Base-by-base conservation (phyloP, 2,113 vertebrate genomes). In the Camelus bactrianus region DNA sequence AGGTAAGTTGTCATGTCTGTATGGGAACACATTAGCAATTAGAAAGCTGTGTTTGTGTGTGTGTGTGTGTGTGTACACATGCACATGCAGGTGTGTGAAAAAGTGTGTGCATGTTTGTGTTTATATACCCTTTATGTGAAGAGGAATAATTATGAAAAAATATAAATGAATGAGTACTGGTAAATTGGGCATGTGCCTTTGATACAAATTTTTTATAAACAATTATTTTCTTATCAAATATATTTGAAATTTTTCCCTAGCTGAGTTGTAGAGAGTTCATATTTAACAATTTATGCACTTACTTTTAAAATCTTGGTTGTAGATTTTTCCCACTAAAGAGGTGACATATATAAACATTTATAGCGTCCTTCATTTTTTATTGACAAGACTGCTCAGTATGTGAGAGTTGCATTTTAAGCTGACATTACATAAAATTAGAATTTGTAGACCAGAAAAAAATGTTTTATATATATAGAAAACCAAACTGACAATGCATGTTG, bases 21-120 rank as follows among this genome's bases (percentile, higher is more conserved):
- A 42, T 42, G 38, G 38, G 38, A 42, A 42, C 38, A 15, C 0
- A 52, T 6, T 69, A 0, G 1, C 64, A 70, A 24, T 26, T 52
- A 94, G 70, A n/a, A 9, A 0, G 46, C 52, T 17, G 0, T 4
- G 3, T 80, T 3, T 35, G 28, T 75, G 10, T 82, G 56, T 4
- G 3, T 80, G 3, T 35, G 28, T 75, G 10, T 80, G 50, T 72
- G 35, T 89, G 20, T 8, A 2, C 62, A 65, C 32, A 24, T 48
- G 6, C 28, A 32, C 22, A 14, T 48, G 70, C 42, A 73, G 8
- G 7, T 14, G 12, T 28, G 6, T 48, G 42, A 24, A 73, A 15
- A 72, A 26, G 24, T 2, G 5, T 56, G 5, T 28, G 20, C 42
- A 32, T 69, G n/a, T 76, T 35, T 85, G 20, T 76, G 13, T 46